phyloP scores from a whole-genome alignment of 2,797 vertebrate species.

The Tauraco hartlaubi region DNA sequence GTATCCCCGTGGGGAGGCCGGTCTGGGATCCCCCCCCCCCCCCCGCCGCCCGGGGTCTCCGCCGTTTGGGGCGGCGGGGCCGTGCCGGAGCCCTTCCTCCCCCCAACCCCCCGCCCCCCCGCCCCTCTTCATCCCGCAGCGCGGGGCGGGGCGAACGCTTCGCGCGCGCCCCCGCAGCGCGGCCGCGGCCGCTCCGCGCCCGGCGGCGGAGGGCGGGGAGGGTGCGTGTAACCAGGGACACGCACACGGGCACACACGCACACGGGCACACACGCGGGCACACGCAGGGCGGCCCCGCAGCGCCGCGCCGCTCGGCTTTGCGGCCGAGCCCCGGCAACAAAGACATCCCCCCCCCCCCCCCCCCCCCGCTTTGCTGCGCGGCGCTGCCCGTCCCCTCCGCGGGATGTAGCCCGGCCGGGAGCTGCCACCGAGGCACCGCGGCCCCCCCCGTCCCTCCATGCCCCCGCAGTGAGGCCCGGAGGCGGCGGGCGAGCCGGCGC shows the following conservation, averaged over 20 bases:
- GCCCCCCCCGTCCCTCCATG: not conserved
- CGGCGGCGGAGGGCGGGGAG: not conserved
- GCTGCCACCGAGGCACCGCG: not conserved
- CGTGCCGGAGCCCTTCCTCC: not conserved
- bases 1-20: not conserved
- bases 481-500: not conserved
- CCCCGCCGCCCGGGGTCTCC: not conserved
- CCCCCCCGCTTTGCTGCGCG: not conserved
- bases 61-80: not conserved
- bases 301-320: not conserved
- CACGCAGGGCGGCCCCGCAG: slow-evolving; percentile 4
- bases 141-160: not conserved
- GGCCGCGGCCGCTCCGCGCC: slow-evolving; percentile 9
- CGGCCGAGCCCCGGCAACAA: slow-evolving; percentile 9
- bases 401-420: slow-evolving; percentile 40
- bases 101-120: too few species aligned
- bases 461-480: not conserved
- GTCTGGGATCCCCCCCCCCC: not conserved
- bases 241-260: not conserved
- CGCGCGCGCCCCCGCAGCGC: not conserved
- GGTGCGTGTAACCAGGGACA: not conserved
- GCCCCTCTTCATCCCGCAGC: not conserved
- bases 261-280: too few species aligned
- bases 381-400: not conserved
- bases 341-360: not conserved